Percentiles rank a stretch among this genome's conserved stretches.
These are phyloP conservation scores for Holacanthus passer DNA, from an alignment of 2,113 vertebrate genomes.

Conservation along the genomic window DNA sequence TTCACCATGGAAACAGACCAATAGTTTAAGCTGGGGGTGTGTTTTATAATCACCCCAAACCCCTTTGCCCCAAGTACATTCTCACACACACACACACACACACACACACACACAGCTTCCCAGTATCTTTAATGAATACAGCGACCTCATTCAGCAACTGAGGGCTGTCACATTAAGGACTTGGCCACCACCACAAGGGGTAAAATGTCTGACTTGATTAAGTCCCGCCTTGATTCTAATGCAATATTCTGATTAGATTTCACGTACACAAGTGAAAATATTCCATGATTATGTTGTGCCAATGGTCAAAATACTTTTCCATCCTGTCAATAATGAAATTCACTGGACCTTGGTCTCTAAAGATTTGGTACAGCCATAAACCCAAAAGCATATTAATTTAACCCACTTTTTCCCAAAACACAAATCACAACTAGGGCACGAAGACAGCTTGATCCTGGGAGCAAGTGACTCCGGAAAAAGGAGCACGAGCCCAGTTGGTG, in stretches of 20 bases:
- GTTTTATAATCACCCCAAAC: slow-evolving; percentile 42
- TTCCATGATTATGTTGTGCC: neutral
- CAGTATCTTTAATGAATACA: slow-evolving; percentile 30
- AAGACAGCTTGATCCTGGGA: neutral
- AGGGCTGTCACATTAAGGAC: slow-evolving; percentile 27
- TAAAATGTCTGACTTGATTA: slow-evolving; percentile 33
- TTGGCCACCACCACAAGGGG: neutral
- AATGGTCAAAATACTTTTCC: neutral
- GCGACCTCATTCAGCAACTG: slow-evolving; percentile 29
- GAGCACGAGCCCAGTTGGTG: neutral
- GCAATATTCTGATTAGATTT: neutral
- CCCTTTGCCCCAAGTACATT: neutral
- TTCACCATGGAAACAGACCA: slow-evolving; percentile 70
- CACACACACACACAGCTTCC: slow-evolving; percentile 14
- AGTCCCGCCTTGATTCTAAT: slow-evolving; percentile 4
- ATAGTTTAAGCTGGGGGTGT: slow-evolving; percentile 25
- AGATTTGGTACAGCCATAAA: slow-evolving; percentile 8
- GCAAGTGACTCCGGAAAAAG: slow-evolving; percentile 7
- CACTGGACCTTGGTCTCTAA: neutral
- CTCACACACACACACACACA: slow-evolving; percentile 12
- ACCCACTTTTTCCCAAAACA: slow-evolving; percentile 27
- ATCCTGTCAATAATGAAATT: neutral
- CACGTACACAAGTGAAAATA: neutral
- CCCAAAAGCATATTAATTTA: slow-evolving; percentile 27
- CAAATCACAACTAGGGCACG: slow-evolving; percentile 49